phyloP scores from a whole-genome alignment of 2,113 vertebrate genomes.

The Serilophus lunatus region DNA sequence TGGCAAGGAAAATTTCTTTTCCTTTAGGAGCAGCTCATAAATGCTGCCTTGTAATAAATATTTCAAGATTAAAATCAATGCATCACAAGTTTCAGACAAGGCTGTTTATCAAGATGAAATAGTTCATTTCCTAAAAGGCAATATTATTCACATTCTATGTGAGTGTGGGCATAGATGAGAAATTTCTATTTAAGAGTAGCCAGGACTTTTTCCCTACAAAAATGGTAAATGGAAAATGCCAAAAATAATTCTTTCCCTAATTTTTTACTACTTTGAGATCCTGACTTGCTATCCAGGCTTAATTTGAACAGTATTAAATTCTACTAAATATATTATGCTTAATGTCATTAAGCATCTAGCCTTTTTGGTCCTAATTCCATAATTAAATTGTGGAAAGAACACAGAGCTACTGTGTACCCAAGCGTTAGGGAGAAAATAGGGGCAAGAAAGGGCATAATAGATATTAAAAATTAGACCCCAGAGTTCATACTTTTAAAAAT shows the following conservation, averaged over 20 bases:
- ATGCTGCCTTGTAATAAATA: neutral
- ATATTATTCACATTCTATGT: neutral
- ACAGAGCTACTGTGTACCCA: neutral
- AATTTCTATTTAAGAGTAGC: neutral
- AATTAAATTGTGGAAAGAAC: neutral
- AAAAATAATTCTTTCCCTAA: neutral
- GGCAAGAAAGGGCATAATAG: neutral
- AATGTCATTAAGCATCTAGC: neutral
- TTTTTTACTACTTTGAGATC: neutral
- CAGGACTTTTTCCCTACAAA: neutral
- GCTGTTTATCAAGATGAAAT: conserved; percentile 8
- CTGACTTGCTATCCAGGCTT: neutral
- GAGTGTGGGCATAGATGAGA: neutral
- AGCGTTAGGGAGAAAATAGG: neutral
- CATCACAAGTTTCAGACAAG: neutral
- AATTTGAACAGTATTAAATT: neutral
- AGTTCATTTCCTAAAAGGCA: conserved; percentile 16
- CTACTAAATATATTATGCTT: neutral
- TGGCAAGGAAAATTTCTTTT: neutral
- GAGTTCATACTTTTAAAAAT: neutral
- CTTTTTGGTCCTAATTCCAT: neutral
- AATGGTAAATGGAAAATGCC: neutral
- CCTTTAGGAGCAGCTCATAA: neutral
- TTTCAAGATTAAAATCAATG: conserved; percentile 4
- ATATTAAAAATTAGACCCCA: neutral